phyloP scores from a whole-genome alignment of 2,888 invertebrate genomes.

The Trimorus sp. region DNA sequence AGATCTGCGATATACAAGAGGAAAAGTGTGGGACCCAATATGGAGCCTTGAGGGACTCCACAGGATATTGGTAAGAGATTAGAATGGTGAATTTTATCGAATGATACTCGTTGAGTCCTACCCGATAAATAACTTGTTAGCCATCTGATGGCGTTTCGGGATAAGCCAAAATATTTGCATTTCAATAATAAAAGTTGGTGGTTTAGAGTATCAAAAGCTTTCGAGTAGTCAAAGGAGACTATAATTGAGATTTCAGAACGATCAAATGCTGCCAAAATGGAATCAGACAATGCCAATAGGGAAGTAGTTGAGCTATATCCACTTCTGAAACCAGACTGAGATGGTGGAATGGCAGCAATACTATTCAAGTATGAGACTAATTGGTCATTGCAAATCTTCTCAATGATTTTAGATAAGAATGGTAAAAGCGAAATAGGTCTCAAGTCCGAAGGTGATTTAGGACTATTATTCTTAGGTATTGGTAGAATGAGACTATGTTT shows the following conservation, averaged over 20 bases:
- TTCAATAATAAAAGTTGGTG: conserved; percentile 6
- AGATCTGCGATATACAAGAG: conserved; percentile 8
- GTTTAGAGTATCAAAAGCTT: conserved; percentile 15
- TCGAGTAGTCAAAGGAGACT: conserved; percentile 14
- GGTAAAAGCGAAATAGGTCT: conserved; percentile 2
- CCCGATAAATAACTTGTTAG: background rate
- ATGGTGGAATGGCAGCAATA: conserved; percentile 6
- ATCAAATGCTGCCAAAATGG: background rate
- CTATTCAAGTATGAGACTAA: background rate
- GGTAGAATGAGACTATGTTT: background rate
- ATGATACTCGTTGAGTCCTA: background rate
- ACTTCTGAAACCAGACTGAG: conserved; percentile 14
- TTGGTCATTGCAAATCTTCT: conserved; percentile 11
- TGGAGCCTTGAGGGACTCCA: conserved; percentile 14
- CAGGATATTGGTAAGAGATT: background rate
- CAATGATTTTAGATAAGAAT: conserved; percentile 1
- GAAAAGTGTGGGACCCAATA: conserved; percentile 11
- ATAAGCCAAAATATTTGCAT: conserved; percentile 15
- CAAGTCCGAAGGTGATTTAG: background rate
- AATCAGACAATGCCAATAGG: background rate
- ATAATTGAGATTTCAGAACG: conserved; percentile 1
- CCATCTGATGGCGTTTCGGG: background rate
- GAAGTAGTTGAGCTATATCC: conserved; percentile 12
- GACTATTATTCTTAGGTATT: conserved; percentile 3
- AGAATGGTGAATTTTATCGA: background rate